These are phyloP conservation scores for Passer domesticus DNA, from an alignment of 2,113 vertebrate species.

Conservation along the genomic window DNA sequence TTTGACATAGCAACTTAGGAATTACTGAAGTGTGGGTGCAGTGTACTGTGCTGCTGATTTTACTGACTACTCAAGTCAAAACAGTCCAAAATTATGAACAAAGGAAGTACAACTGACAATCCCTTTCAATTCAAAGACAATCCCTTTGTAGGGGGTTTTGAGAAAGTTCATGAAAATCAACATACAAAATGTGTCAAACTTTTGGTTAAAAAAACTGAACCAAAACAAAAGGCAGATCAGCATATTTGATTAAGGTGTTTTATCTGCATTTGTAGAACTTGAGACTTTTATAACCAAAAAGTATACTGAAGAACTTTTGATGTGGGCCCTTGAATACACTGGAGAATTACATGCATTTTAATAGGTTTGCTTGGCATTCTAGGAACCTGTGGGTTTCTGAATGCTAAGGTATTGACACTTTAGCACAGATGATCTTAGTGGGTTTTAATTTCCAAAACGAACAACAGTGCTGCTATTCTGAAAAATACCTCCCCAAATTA, in stretches of 20 bases:
- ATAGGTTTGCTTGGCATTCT: not conserved
- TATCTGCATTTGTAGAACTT: not conserved
- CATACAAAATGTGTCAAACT: not conserved
- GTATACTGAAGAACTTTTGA: not conserved
- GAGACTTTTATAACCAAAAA: not conserved
- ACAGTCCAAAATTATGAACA: not conserved
- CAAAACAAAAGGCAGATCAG: not conserved
- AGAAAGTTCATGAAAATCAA: not conserved
- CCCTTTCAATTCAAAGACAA: too few relatives aligned
- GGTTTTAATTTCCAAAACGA: not conserved
- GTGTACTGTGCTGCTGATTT: not conserved
- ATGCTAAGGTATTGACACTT: not conserved
- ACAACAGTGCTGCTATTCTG: not conserved
- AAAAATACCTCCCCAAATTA: not conserved
- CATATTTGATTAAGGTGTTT: not conserved
- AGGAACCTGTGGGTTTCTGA: not conserved
- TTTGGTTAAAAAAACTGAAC: fast-evolving
- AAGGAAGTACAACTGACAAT: not conserved
- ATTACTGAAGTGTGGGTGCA: not conserved
- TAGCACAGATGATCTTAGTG: not conserved
- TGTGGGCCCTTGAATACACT: not conserved
- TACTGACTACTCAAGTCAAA: not conserved
- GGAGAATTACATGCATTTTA: not conserved
- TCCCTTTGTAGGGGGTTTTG: not conserved
- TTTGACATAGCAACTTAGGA: not conserved